Percentiles rank a stretch among this genome's conserved stretches.
phyloP scores from a whole-genome alignment of 1,140 invertebrate genomes.

The Eupeodes corollae region DNA sequence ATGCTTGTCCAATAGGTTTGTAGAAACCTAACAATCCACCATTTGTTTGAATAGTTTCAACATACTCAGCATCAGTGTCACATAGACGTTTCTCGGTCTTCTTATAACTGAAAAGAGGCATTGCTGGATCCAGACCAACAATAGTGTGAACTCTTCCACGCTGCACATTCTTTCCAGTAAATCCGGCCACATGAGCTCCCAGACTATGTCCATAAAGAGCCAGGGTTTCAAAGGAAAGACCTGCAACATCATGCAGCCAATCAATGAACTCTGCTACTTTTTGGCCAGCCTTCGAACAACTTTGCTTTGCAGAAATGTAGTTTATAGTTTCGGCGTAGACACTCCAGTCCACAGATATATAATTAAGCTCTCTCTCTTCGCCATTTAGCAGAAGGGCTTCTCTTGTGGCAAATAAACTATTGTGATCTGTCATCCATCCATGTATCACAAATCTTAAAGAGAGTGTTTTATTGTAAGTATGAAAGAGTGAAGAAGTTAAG shows the following conservation, averaged over 20 bases:
- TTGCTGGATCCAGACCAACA: constrained; percentile 32
- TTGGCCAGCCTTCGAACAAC: background rate
- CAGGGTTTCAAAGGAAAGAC: constrained; percentile 1
- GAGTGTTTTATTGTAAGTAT: background rate
- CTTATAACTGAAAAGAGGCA: constrained; percentile 16
- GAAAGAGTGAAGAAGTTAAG: background rate
- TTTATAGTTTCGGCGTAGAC: constrained; percentile 38
- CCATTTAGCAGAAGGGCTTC: constrained; percentile 39
- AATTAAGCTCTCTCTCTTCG: constrained; percentile 32
- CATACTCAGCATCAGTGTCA: constrained; percentile 16
- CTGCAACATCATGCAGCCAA: constrained; percentile 7
- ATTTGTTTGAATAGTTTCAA: constrained; percentile 40
- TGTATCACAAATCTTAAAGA: constrained; percentile 3
- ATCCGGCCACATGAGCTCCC: constrained; percentile 35
- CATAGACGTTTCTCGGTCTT: constrained; percentile 16
- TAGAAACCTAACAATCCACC: constrained; percentile 34
- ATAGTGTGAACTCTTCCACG: constrained; percentile 1
- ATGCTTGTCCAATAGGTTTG: constrained; percentile 26
- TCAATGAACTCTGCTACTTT: constrained; percentile 8
- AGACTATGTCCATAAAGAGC: constrained; percentile 8
- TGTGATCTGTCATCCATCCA: constrained; percentile 4
- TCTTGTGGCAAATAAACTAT: background rate
- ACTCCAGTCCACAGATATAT: constrained; percentile 50
- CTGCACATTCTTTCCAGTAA: constrained; percentile 22
- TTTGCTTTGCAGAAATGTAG: constrained; percentile 31